Evolutionary conservation across 2,113 vertebrate genomes (phyloP), one percentile per base, ranked within the genome.

Genomic region (Plestiodon gilberti): DNA sequence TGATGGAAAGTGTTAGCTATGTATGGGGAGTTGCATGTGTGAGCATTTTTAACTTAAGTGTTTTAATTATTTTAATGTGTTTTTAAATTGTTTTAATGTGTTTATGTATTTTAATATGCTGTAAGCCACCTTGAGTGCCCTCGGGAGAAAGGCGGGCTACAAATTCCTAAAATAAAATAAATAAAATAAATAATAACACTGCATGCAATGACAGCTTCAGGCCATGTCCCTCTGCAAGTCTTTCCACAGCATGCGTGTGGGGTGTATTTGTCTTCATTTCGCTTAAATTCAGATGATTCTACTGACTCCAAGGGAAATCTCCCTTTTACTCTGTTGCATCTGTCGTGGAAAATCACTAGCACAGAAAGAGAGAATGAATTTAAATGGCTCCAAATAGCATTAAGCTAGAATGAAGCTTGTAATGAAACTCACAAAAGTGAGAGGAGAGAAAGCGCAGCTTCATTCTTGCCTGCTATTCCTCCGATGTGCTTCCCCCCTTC

Each of bases 371-470:
- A 52, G 73, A 5, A 74, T 52, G 28, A 86, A 48, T 81, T 40
- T 81, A 77, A 79, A 70, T 78, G 82, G 20, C 8, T 23, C 78
- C 55, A 1, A 59, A 22, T 64, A 28, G 28, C 43, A 67, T 86
- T 38, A 82, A 23, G 17, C 4, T 73, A 79, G 91, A 84, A 90
- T 70, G 76, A 87, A 89, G 87, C 35, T 7, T 2, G 6, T 87
- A n/a, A 38, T 79, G 84, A 79, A 92, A 83, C 35, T 35, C n/a
- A 76, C 64, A 10, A 74, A 82, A 84, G 38, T 11, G 67, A 57
- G 28, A 25, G 74, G 33, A 48, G 30, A 8, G 35, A 69, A 69
- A 57, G 22, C 4, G 8, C 38, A 57, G 14, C 11, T 25, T 69
- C 17, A 77, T 78, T 23, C 62, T 70, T 7, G 61, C 11, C 73